Evolutionary conservation across 2,888 invertebrate genomes (phyloP).

Genomic region (Cinara cedri): DNA sequence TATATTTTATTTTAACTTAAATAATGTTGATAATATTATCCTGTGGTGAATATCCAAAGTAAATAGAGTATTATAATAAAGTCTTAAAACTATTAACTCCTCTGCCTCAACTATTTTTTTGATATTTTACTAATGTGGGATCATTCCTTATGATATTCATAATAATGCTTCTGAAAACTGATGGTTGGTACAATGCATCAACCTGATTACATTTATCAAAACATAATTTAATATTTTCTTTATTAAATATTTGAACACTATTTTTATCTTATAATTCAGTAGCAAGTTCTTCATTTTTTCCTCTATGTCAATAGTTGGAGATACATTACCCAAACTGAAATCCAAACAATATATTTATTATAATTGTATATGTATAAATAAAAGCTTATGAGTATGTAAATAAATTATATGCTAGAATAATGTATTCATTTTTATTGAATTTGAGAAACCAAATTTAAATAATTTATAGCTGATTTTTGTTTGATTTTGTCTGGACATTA

Average conservation of each 20-base stretch:
- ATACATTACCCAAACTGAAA: no score
- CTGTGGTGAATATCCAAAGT: not conserved
- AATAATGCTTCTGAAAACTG: conserved; percentile 3
- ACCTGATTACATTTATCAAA: conserved; percentile 17
- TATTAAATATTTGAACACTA: not conserved
- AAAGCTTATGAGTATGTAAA: no score
- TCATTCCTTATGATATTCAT: conserved; percentile 27
- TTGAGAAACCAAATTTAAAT: no score
- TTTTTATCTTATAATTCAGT: not conserved
- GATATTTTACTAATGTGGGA: not conserved
- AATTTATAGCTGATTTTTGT: no score
- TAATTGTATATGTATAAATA: no score
- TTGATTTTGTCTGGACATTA: no score
- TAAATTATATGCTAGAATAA: no score
- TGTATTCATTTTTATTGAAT: no score
- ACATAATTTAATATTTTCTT: not conserved
- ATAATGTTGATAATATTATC: conserved; percentile 16
- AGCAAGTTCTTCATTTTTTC: conserved; percentile 1
- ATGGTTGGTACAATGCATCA: not conserved
- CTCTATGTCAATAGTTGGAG: not conserved
- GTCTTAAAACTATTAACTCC: conserved; percentile 7
- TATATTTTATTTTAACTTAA: conserved; percentile 1
- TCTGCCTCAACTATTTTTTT: conserved; percentile 10
- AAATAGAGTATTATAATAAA: conserved; percentile 15
- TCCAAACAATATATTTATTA: no score